Conservation (phyloP, 2,113 vertebrate genomes). For the Sander vitreus region DNA sequence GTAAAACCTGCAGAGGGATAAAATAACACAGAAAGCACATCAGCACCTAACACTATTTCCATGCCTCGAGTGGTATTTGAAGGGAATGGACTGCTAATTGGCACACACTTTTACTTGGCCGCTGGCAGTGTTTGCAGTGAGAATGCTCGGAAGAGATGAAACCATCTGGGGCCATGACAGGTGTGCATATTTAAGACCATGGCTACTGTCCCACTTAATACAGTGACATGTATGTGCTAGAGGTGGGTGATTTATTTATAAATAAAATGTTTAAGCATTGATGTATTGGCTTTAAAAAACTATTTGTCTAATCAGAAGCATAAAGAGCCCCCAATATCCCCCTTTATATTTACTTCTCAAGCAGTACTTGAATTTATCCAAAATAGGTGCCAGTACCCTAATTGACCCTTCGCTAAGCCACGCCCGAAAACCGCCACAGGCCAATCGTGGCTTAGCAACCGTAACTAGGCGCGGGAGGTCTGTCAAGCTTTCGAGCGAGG, state of each 20-base stretch:
- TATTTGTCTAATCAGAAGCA: neutral
- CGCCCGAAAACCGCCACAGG: too few relatives aligned
- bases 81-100: neutral
- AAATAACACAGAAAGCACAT: constrained; percentile 18
- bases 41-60: neutral
- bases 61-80: neutral
- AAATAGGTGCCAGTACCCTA: too few relatives aligned
- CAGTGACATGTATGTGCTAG: neutral
- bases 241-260: neutral
- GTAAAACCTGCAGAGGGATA: constrained; percentile 88
- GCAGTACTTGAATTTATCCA: too few relatives aligned
- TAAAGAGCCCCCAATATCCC: neutral
- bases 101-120: neutral
- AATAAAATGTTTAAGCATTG: neutral
- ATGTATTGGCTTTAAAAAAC: neutral
- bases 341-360: neutral
- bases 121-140: neutral
- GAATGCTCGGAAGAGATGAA: neutral
- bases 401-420: too few relatives aligned
- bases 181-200: neutral
- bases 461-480: too few relatives aligned
- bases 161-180: neutral
- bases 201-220: neutral
- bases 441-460: too few relatives aligned
- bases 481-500: too few relatives aligned